phyloP scores from a whole-genome alignment of 1,140 invertebrate genomes.

The Drosophila nasuta region DNA sequence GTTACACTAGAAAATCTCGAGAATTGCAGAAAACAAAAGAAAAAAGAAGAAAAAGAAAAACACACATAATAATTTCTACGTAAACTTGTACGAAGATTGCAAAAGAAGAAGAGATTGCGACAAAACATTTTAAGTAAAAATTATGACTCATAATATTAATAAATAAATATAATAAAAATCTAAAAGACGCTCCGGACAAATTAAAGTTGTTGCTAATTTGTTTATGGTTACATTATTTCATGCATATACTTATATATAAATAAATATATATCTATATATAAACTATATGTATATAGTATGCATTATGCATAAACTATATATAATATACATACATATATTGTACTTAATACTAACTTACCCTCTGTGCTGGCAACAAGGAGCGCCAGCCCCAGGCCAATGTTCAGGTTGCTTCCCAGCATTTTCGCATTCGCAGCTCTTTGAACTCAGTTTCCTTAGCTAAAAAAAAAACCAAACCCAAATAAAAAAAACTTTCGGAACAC shows the following conservation, averaged over 20 bases:
- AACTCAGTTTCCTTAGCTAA: conserved; percentile 76
- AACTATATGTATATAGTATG: conserved; percentile 49
- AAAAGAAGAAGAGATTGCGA: conserved; percentile 19
- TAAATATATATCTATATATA: conserved; percentile 59
- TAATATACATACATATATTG: conserved; percentile 54
- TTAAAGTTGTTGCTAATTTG: conserved; percentile 82
- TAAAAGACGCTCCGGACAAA: conserved; percentile 78
- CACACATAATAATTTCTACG: conserved; percentile 63
- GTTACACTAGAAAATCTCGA: conserved; percentile 73
- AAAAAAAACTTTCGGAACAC: conserved; percentile 21
- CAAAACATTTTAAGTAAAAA: conserved; percentile 64
- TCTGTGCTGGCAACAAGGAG: conserved; percentile 73
- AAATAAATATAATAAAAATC: conserved; percentile 45
- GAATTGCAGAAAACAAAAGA: conserved; percentile 43
- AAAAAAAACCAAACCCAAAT: conserved; percentile 20
- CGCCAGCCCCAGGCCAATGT: conserved; percentile 54
- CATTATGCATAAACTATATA: conserved; percentile 37
- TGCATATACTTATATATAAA: conserved; percentile 61
- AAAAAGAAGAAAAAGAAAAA: conserved; percentile 19
- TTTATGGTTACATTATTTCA: conserved; percentile 84
- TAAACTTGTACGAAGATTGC: conserved; percentile 39
- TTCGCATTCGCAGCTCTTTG: conserved; percentile 70
- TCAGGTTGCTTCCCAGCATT: conserved; percentile 66
- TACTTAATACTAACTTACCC: conserved; percentile 45
- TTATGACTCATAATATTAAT: conserved; percentile 69